Percentiles rank a stretch among this genome's conserved stretches.
Conservation (phyloP, 2,113 vertebrate species). For the Corydoras maculifer region DNA sequence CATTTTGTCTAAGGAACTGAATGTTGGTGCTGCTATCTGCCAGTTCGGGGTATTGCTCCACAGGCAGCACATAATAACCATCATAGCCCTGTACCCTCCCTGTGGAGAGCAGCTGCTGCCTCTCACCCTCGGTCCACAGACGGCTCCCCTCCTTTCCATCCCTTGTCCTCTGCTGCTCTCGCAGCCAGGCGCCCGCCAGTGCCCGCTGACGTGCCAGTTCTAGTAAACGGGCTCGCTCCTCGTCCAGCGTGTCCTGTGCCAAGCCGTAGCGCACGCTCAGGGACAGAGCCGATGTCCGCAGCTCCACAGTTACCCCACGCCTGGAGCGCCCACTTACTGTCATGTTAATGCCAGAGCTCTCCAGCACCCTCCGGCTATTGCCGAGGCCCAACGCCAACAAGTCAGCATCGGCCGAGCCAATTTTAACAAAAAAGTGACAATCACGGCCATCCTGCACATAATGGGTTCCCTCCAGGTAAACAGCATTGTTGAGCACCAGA, state of each 20-base stretch:
- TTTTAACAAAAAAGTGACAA: constrained; percentile 94
- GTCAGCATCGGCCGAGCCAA: constrained; percentile 85
- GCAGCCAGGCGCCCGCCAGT: constrained; percentile 83
- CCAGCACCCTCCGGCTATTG: constrained; percentile 86
- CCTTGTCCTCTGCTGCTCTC: constrained; percentile 87
- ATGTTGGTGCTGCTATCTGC: constrained; percentile 99
- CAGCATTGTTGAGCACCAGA: constrained; percentile 83
- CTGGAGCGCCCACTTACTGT: constrained; percentile 90
- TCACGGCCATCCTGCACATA: constrained; percentile 92
- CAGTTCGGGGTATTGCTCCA: constrained; percentile 98
- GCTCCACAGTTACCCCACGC: constrained; percentile 86
- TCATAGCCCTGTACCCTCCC: constrained; percentile 95
- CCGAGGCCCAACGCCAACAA: constrained; percentile 85
- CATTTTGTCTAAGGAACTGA: constrained; percentile 99
- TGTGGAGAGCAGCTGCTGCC: constrained; percentile 88
- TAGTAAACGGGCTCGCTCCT: constrained; percentile 87
- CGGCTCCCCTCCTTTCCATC: constrained; percentile 92
- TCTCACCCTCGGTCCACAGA: constrained; percentile 95
- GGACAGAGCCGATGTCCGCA: constrained; percentile 77
- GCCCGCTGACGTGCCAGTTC: constrained; percentile 92
- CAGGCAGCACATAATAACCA: constrained; percentile 93
- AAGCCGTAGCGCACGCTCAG: constrained; percentile 92
- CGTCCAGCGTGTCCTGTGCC: constrained; percentile 81
- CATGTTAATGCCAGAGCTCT: constrained; percentile 81
- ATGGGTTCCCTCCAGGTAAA: constrained; percentile 92